Evolutionary conservation across 2,888 invertebrate species (phyloP).

Genomic region (Leucophenga montana): DNA sequence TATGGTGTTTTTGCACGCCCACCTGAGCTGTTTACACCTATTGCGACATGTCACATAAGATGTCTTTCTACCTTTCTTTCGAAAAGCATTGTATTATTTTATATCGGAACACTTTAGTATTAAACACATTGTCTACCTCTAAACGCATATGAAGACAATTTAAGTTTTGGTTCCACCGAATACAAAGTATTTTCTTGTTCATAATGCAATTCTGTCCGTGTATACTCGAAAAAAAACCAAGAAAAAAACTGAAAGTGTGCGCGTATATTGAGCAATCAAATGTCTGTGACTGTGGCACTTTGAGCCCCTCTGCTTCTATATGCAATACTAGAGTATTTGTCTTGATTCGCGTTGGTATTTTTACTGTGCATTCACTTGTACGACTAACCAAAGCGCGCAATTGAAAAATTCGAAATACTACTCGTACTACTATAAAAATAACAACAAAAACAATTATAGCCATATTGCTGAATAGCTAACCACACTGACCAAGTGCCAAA

Average conservation of each 20-base stretch:
- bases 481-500: conserved; percentile 19
- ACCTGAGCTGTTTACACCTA: too few relatives aligned
- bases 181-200: background rate
- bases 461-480: background rate
- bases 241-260: conserved; percentile 7
- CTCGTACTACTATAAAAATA: background rate
- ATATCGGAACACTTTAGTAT: too few relatives aligned
- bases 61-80: too few relatives aligned
- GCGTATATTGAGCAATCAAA: conserved; percentile 18
- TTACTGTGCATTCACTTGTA: conserved; percentile 31
- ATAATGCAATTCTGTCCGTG: background rate
- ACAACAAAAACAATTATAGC: background rate
- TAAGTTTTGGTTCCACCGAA: too few relatives aligned
- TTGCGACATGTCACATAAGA: too few relatives aligned
- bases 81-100: too few relatives aligned
- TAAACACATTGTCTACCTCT: too few relatives aligned
- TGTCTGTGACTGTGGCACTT: conserved; percentile 5
- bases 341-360: background rate
- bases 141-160: background rate
- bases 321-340: background rate
- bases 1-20: too few relatives aligned
- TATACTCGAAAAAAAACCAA: background rate
- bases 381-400: conserved; percentile 12
- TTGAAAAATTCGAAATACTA: background rate
- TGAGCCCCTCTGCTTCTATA: background rate